Conservation (phyloP, 2,797 vertebrate genomes). For the Poecilia picta region DNA sequence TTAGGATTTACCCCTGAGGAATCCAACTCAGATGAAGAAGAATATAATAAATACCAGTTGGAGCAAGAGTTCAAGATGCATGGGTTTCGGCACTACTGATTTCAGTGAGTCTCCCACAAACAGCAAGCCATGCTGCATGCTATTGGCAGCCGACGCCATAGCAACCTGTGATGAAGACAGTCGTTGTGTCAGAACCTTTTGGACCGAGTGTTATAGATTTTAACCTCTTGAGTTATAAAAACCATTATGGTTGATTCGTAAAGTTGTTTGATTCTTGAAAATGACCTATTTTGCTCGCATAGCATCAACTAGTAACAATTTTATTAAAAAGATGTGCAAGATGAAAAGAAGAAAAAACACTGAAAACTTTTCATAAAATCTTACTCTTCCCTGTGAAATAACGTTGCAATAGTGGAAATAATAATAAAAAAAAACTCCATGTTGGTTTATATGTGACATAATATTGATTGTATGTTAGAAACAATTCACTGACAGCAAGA, state of each 20-base stretch:
- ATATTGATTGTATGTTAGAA: not conserved
- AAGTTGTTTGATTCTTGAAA: not conserved
- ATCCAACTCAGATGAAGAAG: constrained; percentile 4
- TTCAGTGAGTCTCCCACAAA: not conserved
- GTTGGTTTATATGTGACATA: not conserved
- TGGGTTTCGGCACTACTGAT: not conserved
- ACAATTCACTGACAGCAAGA: not conserved
- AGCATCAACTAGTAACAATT: not conserved
- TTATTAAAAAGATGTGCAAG: not conserved
- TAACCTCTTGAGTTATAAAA: not conserved
- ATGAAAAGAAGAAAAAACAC: not conserved
- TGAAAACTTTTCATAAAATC: not conserved
- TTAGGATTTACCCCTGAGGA: not conserved
- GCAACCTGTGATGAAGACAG: not conserved
- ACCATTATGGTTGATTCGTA: not conserved
- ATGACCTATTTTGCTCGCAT: not conserved
- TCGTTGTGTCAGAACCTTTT: not conserved
- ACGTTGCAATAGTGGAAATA: not conserved
- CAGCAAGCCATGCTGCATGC: not conserved
- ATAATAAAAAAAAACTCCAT: not conserved
- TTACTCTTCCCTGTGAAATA: not conserved
- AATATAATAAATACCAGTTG: constrained; percentile 1
- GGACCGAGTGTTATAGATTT: not conserved
- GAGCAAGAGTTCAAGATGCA: constrained; percentile 2
- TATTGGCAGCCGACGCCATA: not conserved